Evolutionary conservation across 2,888 invertebrate genomes (phyloP), one percentile per base, ranked within the genome.

Genomic region (Toxonevra muliebris): DNA sequence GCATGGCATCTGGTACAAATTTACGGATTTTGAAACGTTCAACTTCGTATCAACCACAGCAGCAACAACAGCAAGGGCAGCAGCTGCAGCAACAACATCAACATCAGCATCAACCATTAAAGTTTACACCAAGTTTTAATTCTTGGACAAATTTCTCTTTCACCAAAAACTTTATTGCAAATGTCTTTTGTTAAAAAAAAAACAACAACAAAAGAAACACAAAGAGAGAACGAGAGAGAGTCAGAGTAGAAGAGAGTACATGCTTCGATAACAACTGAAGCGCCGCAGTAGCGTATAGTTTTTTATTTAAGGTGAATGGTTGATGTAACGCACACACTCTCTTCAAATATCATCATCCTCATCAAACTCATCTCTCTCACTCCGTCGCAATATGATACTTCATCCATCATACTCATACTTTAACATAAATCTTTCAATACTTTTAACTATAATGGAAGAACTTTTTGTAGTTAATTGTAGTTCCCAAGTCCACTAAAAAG

Each of bases 71-170:
- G 30, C 65, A 67, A 30, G 65, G 71, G 63, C 73, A 69, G 67
- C 68, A 65, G 53, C 72, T 74, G 43, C 63, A 70, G 17, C 69
- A 70, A 17, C 72, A 70, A 50, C 68, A 66, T 19, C 66, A 73
- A 15, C 63, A 62, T 4, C 72, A 70, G 65, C 71, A 53, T 50
- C 72, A 61, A 66, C 71, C 61, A 41, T 59, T 70, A 60, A 80
- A 79, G 69, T 84, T 83, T 68, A 82, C 81, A 75, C 84, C 84
- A 75, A 82, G 76, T 78, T 83, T 84, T 60, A 83, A 82, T 79
- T 84, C 85, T 73, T 84, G 84, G 84, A 83, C 80, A 71, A 84
- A 84, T 80, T 84, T 84, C 72, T 82, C 84, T 73, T 84, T 84
- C 76, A 83, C 84, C 69, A 84, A 85, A 76, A 84, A 84, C 76